Percentiles rank a stretch among this genome's conserved stretches.
Conservation (phyloP, 2,888 invertebrate species). For the Blera fallax region DNA sequence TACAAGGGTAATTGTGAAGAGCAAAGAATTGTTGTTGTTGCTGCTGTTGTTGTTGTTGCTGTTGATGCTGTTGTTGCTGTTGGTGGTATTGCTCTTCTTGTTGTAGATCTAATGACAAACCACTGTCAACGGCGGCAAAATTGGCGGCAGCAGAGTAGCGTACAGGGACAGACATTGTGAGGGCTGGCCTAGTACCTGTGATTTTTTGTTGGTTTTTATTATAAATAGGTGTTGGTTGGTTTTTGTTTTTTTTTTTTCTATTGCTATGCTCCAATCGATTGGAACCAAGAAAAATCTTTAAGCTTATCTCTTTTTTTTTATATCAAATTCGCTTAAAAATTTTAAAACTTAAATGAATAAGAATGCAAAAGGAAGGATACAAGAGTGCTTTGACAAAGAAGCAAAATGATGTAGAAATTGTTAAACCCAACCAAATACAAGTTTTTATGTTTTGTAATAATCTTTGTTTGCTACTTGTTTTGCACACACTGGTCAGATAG, state of each 20-base stretch:
- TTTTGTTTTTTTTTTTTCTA: slow-evolving; percentile 51
- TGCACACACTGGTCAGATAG: slow-evolving; percentile 79
- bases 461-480: slow-evolving; percentile 81
- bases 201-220: slow-evolving; percentile 50
- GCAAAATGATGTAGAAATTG: slow-evolving; percentile 29
- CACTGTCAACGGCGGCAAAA: slow-evolving; percentile 81
- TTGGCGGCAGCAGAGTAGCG: slow-evolving; percentile 82
- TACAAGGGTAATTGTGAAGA: slow-evolving; percentile 40
- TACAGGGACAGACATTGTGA: slow-evolving; percentile 83
- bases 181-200: slow-evolving; percentile 83
- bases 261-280: slow-evolving; percentile 24
- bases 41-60: slow-evolving; percentile 69
- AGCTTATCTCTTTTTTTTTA: slow-evolving; percentile 20
- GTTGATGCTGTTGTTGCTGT: slow-evolving; percentile 73
- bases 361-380: not conserved
- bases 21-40: slow-evolving; percentile 70
- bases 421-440: slow-evolving; percentile 66
- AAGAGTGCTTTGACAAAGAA: slow-evolving; percentile 27
- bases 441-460: slow-evolving; percentile 74
- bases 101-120: slow-evolving; percentile 80
- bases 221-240: slow-evolving; percentile 61
- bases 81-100: slow-evolving; percentile 80
- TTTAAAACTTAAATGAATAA: slow-evolving; percentile 33
- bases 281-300: slow-evolving; percentile 45
- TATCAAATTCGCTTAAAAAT: slow-evolving; percentile 46